These are phyloP conservation scores for Limnephilus rhombicus DNA, from an alignment of 2,888 invertebrate species.

Conservation along the genomic window DNA sequence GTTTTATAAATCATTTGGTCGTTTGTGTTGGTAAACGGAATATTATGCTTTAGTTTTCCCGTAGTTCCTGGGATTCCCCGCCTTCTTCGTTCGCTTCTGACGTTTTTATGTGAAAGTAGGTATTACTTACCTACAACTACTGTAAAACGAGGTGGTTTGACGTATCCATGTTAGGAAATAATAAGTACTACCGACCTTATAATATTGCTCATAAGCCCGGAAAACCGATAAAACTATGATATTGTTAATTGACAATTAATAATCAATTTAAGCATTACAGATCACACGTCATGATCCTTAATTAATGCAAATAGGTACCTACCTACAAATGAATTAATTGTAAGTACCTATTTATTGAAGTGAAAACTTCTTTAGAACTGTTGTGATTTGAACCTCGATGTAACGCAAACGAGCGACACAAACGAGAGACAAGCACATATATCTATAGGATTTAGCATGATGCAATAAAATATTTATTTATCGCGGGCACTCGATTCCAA, in stretches of 20 bases:
- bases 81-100: not conserved
- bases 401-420: too few relatives aligned
- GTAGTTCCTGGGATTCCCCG: not conserved
- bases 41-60: not conserved
- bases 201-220: not conserved
- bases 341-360: too few relatives aligned
- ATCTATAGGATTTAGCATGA: too few relatives aligned
- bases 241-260: not conserved
- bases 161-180: not conserved
- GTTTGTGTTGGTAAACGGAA: not conserved
- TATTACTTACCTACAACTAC: not conserved
- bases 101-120: not conserved
- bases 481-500: too few relatives aligned
- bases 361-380: too few relatives aligned
- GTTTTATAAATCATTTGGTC: not conserved
- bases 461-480: too few relatives aligned
- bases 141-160: not conserved
- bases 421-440: too few relatives aligned
- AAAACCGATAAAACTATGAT: not conserved
- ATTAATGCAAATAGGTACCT: too few relatives aligned
- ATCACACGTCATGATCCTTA: too few relatives aligned
- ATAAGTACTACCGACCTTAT: not conserved
- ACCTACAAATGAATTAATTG: too few relatives aligned
- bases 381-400: too few relatives aligned
- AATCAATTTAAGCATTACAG: too few relatives aligned